These are phyloP conservation scores for Cataglyphis hispanica DNA, from an alignment of 1,140 invertebrate species.

Conservation along the genomic window DNA sequence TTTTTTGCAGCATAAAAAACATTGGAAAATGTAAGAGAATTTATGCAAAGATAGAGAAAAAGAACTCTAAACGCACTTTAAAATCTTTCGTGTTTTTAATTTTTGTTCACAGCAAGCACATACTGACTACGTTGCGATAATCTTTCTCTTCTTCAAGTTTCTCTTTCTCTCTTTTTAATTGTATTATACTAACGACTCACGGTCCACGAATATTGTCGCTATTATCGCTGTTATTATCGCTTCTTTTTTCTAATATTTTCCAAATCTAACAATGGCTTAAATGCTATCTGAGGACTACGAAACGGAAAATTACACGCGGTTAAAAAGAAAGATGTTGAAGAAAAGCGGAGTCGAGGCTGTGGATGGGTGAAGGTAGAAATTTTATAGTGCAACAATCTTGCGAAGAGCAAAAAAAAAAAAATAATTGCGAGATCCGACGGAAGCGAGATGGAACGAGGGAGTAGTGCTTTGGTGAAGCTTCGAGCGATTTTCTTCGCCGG, in stretches of 20 bases:
- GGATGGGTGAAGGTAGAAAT: slow-evolving; percentile 66
- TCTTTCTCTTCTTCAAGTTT: background rate
- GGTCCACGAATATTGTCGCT: slow-evolving; percentile 37
- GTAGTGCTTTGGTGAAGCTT: slow-evolving; percentile 34
- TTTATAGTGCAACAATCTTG: slow-evolving; percentile 83
- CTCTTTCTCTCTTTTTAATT: slow-evolving; percentile 4
- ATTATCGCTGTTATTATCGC: slow-evolving; percentile 62
- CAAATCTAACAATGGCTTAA: slow-evolving; percentile 68
- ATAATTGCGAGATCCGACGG: slow-evolving; percentile 79
- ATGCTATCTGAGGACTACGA: slow-evolving; percentile 74
- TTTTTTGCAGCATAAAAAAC: background rate
- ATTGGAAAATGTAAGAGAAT: slow-evolving; percentile 2
- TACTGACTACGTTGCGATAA: background rate
- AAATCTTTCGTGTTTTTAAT: background rate
- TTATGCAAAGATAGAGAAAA: background rate
- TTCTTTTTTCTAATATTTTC: slow-evolving; percentile 60
- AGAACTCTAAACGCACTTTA: background rate
- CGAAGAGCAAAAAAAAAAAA: slow-evolving; percentile 79
- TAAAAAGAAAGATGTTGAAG: slow-evolving; percentile 47
- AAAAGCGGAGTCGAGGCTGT: background rate
- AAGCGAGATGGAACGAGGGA: slow-evolving; percentile 52
- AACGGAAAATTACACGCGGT: slow-evolving; percentile 66
- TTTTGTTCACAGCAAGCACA: background rate
- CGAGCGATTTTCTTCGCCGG: slow-evolving; percentile 64
- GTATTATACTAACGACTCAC: background rate